Conservation (phyloP, 2,797 vertebrate genomes). For the Pteronotus mesoamericanus region DNA sequence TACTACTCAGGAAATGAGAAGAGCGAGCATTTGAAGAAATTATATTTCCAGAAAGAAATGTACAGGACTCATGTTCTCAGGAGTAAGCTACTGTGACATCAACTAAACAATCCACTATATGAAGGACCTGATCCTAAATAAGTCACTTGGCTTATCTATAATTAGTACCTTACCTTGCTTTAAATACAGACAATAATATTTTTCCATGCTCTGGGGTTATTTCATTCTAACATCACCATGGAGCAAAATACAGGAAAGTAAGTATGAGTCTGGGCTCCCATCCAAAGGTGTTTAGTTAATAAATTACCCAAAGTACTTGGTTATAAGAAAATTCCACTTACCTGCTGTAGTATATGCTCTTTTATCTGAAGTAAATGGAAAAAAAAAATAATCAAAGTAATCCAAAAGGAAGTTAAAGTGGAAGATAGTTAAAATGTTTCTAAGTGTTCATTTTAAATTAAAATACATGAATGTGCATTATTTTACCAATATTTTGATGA, state of each 20-base stretch:
- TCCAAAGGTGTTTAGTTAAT: slow-evolving; percentile 51
- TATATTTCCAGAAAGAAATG: slow-evolving; percentile 36
- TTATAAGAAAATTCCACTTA: slow-evolving; percentile 17
- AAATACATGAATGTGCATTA: background rate
- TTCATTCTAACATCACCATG: slow-evolving; percentile 29
- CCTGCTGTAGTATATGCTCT: background rate
- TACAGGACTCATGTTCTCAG: background rate
- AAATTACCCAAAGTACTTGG: slow-evolving; percentile 28
- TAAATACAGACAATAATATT: background rate
- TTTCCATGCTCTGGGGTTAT: slow-evolving; percentile 8
- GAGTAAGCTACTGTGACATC: background rate
- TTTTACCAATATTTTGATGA: background rate
- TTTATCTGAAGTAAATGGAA: background rate
- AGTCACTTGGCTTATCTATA: background rate
- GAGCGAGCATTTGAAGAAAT: slow-evolving; percentile 40
- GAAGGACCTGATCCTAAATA: background rate
- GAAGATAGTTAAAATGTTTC: background rate
- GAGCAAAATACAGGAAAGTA: slow-evolving; percentile 32
- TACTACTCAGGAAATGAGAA: slow-evolving; percentile 43
- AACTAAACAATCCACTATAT: background rate
- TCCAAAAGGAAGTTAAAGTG: background rate
- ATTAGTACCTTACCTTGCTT: slow-evolving; percentile 2
- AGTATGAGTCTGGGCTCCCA: slow-evolving; percentile 18
- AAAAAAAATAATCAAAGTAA: slow-evolving; percentile 9
- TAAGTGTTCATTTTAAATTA: background rate